Conservation (phyloP, 2,797 vertebrate genomes). For the Eulemur rubriventer region DNA sequence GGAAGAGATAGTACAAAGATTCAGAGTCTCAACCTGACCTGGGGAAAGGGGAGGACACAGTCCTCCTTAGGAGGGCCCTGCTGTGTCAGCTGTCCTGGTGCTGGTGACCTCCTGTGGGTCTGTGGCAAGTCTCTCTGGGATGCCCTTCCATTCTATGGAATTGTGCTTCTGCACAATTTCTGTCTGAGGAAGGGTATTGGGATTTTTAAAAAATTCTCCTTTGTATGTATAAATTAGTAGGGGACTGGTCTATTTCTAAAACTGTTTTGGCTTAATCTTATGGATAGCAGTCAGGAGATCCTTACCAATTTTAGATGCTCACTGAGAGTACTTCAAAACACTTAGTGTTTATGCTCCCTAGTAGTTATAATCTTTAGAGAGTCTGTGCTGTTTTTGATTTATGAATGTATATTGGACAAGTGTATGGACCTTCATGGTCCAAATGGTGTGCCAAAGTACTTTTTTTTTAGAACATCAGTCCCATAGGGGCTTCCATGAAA, state of each 20-base stretch:
- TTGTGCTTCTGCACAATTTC: background rate
- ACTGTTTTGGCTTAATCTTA: background rate
- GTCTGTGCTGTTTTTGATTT: constrained; percentile 6
- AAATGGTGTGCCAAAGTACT: constrained; percentile 48
- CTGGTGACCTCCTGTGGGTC: background rate
- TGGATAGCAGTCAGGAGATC: background rate
- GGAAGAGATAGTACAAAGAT: background rate
- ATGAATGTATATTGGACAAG: constrained; percentile 41
- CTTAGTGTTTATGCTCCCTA: background rate
- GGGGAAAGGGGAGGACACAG: background rate
- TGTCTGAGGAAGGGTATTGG: background rate
- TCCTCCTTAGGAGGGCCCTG: background rate
- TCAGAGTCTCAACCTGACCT: background rate
- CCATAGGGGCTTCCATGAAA: background rate
- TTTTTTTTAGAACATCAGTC: constrained; percentile 56
- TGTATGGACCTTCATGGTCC: background rate
- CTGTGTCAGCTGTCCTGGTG: background rate
- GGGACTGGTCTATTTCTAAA: background rate
- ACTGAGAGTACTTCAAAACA: background rate
- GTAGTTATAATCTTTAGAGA: constrained; percentile 13
- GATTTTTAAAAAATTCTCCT: background rate
- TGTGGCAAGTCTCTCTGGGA: background rate
- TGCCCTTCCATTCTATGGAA: background rate
- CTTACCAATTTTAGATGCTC: constrained; percentile 32
- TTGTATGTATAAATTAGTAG: background rate